phyloP scores from a whole-genome alignment of 2,113 vertebrate species.

The Callithrix jacchus region DNA sequence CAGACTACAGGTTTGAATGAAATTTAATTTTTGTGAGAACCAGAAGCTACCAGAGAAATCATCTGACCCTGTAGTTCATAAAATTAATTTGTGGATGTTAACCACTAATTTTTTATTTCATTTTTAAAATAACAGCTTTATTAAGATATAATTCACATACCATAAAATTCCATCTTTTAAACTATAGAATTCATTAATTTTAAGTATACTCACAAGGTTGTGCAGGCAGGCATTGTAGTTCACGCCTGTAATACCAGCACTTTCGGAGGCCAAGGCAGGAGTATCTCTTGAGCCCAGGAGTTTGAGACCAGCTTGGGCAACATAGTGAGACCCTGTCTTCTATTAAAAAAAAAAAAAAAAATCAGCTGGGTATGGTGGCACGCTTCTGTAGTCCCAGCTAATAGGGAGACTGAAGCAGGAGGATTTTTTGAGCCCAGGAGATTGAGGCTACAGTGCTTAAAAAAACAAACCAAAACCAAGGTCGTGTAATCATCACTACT shows the following conservation, averaged over 20 bases:
- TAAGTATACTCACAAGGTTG: not conserved
- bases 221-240: too few relatives aligned
- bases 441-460: too few relatives aligned
- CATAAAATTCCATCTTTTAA: not conserved
- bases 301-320: too few relatives aligned
- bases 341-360: too few relatives aligned
- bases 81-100: not conserved
- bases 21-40: slow-evolving; percentile 1
- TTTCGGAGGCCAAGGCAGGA: too few relatives aligned
- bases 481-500: not conserved
- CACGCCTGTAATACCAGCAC: too few relatives aligned
- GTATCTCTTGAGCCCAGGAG: too few relatives aligned
- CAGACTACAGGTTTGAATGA: not conserved
- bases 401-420: too few relatives aligned
- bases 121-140: not conserved
- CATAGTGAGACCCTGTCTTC: too few relatives aligned
- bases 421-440: too few relatives aligned
- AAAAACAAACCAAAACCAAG: not conserved
- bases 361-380: too few relatives aligned
- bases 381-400: too few relatives aligned
- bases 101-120: not conserved
- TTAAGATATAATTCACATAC: slow-evolving; percentile 4
- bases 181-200: not conserved
- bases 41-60: not conserved
- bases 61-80: not conserved